Evolutionary conservation across 2,888 invertebrate species (phyloP).

Genomic region (Platerodrilus igneus): DNA sequence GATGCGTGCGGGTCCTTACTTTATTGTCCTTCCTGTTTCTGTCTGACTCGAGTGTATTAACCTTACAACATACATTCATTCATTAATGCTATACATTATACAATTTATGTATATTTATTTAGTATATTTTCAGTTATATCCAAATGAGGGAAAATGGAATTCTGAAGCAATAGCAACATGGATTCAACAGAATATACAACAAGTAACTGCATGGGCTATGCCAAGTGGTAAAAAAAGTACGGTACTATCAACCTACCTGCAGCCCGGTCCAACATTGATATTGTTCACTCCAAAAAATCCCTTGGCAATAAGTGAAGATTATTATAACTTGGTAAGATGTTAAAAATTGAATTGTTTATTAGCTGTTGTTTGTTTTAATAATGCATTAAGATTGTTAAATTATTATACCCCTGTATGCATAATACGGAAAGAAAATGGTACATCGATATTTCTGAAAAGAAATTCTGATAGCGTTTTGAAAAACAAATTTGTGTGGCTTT

Average conservation of each 20-base stretch:
- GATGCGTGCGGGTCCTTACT: too few relatives aligned
- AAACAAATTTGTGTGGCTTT: too few relatives aligned
- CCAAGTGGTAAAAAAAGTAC: constrained; percentile 64
- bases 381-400: constrained; percentile 9
- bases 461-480: too few relatives aligned
- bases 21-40: too few relatives aligned
- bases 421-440: too few relatives aligned
- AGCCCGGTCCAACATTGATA: constrained; percentile 67
- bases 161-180: constrained; percentile 55
- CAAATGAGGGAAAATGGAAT: constrained; percentile 49
- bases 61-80: too few relatives aligned
- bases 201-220: constrained; percentile 63
- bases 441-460: too few relatives aligned
- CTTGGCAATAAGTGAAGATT: constrained; percentile 59
- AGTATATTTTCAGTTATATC: constrained; percentile 55
- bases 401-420: constrained; percentile 19
- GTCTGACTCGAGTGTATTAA: too few relatives aligned
- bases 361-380: constrained; percentile 11
- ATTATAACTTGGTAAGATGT: constrained; percentile 62
- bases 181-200: constrained; percentile 58
- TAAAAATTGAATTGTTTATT: not conserved
- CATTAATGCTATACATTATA: too few relatives aligned
- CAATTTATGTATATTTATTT: too few relatives aligned
- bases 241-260: constrained; percentile 60
- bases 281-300: constrained; percentile 76